These are phyloP conservation scores for Alethe castanea DNA, from an alignment of 2,113 vertebrate genomes.

Conservation along the genomic window DNA sequence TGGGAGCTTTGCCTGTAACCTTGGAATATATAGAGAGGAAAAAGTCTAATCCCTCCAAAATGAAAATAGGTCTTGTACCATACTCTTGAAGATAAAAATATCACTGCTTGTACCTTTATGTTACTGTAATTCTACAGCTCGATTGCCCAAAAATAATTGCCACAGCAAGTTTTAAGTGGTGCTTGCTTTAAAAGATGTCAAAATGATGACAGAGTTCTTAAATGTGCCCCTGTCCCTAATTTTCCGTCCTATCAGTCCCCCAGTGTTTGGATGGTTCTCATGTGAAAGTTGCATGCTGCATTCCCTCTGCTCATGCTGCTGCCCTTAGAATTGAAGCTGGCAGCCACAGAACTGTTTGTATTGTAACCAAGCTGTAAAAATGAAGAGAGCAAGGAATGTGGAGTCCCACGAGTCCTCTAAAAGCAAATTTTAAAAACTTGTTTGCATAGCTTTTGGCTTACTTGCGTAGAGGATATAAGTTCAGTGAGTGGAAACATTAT, in stretches of 20 bases:
- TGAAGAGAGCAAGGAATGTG: neutral
- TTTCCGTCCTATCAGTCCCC: neutral
- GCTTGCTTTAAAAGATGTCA: neutral
- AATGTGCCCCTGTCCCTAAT: neutral
- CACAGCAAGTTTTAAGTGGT: neutral
- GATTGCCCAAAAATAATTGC: neutral
- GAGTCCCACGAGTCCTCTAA: neutral
- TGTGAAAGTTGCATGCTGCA: neutral
- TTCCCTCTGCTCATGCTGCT: neutral
- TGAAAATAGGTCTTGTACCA: neutral
- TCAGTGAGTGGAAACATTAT: constrained; percentile 6
- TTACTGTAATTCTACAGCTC: neutral
- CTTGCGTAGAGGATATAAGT: neutral
- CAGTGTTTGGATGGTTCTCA: neutral
- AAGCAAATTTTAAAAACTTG: constrained; percentile 7
- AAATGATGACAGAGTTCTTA: neutral
- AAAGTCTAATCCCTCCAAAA: neutral
- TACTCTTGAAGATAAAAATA: neutral
- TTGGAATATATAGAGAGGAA: neutral
- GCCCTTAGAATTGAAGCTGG: neutral
- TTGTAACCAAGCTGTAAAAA: neutral
- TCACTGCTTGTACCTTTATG: neutral
- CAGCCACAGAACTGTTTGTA: neutral
- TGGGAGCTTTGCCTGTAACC: neutral
- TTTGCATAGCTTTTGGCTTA: constrained; percentile 5